These are phyloP conservation scores for Scomber colias DNA, from an alignment of 2,113 vertebrate species.

Conservation along the genomic window DNA sequence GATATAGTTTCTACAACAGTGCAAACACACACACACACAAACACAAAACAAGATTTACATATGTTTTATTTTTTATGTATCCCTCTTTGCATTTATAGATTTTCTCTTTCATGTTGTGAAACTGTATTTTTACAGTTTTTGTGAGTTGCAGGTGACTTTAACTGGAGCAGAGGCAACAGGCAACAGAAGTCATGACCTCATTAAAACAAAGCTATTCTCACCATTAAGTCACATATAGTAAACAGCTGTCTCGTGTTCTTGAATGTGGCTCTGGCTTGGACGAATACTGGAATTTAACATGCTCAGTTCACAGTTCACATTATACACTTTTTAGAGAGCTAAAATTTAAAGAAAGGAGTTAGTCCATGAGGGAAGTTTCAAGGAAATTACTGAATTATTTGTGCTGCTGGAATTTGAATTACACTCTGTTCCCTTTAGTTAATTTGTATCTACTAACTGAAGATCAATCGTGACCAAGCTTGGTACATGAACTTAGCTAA, in stretches of 20 bases:
- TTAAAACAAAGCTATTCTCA: not conserved
- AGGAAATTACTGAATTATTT: not conserved
- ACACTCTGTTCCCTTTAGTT: conserved; percentile 9
- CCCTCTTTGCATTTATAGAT: not conserved
- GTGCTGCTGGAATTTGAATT: not conserved
- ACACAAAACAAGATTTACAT: no score
- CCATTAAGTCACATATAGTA: not conserved
- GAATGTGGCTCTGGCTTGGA: not conserved
- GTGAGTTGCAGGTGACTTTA: not conserved
- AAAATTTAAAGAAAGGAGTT: no score
- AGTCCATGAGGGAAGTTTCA: no score
- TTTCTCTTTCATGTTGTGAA: not conserved
- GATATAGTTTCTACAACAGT: no score
- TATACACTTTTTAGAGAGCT: no score
- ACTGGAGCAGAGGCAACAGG: not conserved
- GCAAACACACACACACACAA: no score
- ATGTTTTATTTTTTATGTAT: no score
- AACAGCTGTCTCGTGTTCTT: conserved; percentile 12
- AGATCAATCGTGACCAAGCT: conserved; percentile 6
- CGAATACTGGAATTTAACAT: not conserved
- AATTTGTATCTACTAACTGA: conserved; percentile 8
- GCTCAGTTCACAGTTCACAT: not conserved
- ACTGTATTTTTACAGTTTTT: not conserved
- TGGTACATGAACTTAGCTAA: not conserved
- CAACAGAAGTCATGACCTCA: not conserved